Base-by-base conservation (phyloP, 2,888 invertebrate genomes). In the Melikaiella ostensackeni region DNA sequence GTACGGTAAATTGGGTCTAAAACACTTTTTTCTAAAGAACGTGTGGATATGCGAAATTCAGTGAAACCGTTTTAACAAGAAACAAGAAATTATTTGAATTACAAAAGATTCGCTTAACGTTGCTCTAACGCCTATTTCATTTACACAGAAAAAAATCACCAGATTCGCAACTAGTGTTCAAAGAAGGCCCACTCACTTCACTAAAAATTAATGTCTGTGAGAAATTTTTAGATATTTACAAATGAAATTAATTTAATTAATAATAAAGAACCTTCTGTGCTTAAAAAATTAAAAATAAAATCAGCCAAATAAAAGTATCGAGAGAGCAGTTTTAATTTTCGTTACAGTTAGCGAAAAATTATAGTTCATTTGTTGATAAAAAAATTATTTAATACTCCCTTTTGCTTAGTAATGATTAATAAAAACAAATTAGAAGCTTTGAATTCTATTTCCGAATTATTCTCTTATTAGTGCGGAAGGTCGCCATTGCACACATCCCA, bases 401-500 rank as follows among this genome's bases (percentile, higher is more conserved):
- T n/a, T n/a, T 24, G 3, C 21, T 11, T 24, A 59, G 24, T 16
- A 27, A 13, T 33, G 50, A 50, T 50, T 50, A 50, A 50, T 50
- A 70, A 70, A 59, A 70, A 46, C 30, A 66, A 57, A 66, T 42
- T 66, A 79, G 83, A 78, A 78, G 83, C 79, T 83, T 81, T 50
- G 50, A 50, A 50, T 46, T 66, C 66, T 27, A 46, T 46, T 27
- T 27, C 30, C 27, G 46, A 46, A 46, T 19, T 70, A 24, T 64
- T 64, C 24, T 38, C 50, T 50, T n/a, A 11, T n/a, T n/a, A 50
- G n/a, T 70, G 70, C 13, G 50, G 27, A 50, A 50, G 50, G n/a
- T 70, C 84, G 61, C 77, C 85, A 90, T 91, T 91, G 91, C 90
- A 91, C 90, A 84, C 88, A 87, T 85, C 87, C 86, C 88, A 86